Evolutionary conservation across 2,888 invertebrate genomes (phyloP).

Genomic region (Pocota personata): DNA sequence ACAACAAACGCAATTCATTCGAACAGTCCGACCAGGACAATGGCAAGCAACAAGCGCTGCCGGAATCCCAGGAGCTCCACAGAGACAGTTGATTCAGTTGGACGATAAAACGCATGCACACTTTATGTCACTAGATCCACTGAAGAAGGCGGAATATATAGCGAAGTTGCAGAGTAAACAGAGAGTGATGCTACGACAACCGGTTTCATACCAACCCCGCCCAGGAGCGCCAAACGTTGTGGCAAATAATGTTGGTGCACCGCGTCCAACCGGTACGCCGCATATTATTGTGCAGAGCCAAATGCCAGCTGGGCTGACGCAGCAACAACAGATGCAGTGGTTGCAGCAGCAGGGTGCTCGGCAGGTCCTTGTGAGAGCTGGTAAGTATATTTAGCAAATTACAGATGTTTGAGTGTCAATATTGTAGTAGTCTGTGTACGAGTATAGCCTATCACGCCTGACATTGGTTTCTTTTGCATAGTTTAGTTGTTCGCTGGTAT

Average conservation of each 20-base stretch:
- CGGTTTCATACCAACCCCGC: slow-evolving; percentile 82
- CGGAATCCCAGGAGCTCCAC: slow-evolving; percentile 79
- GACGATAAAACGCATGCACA: slow-evolving; percentile 93
- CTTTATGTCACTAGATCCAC: slow-evolving; percentile 91
- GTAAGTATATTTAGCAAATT: slow-evolving; percentile 52
- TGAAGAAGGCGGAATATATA: slow-evolving; percentile 91
- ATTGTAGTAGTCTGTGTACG: no score
- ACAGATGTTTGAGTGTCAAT: no score
- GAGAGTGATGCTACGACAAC: slow-evolving; percentile 84
- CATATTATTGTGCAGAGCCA: slow-evolving; percentile 89
- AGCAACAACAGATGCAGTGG: slow-evolving; percentile 88
- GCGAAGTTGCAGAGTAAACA: slow-evolving; percentile 88
- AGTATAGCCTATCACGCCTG: no score
- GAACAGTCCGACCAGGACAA: slow-evolving; percentile 75
- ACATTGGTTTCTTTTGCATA: no score
- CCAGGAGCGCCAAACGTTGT: slow-evolving; percentile 82
- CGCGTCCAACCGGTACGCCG: slow-evolving; percentile 83
- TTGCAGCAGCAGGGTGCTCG: slow-evolving; percentile 87
- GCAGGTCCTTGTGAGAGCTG: slow-evolving; percentile 84
- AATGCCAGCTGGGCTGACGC: slow-evolving; percentile 86
- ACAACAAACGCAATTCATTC: slow-evolving; percentile 79
- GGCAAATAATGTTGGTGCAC: slow-evolving; percentile 83
- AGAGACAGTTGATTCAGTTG: slow-evolving; percentile 90
- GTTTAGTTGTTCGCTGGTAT: no score
- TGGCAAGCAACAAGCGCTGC: slow-evolving; percentile 75